Base-by-base conservation (phyloP, 2,113 vertebrate species). In the Calcarius ornatus region DNA sequence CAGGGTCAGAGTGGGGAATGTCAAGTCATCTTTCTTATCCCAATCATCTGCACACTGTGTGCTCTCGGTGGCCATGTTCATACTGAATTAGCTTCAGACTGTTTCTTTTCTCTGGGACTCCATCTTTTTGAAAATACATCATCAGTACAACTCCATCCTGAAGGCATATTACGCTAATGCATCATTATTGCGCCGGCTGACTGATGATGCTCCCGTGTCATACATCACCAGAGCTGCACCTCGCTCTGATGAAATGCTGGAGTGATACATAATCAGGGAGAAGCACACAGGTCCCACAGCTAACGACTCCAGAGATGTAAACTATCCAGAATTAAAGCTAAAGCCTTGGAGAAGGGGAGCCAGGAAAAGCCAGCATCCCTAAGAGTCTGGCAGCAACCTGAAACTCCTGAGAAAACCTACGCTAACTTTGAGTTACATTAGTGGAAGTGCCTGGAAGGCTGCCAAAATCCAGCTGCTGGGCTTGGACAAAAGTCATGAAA, bases 81-180 rank as follows among this genome's bases (percentile, higher is more conserved):
- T 88, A 81, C 86, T 91, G 87, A 88, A 91, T 95, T 95, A 89
- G 86, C 83, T 93, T 43, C 71, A 91, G 78, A 93, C 80, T 88
- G 90, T 95, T 94, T 92, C 94, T 95, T 95, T 95, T 96, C 87
- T 86, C 88, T 78, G 65, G 63, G 86, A 94, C 71, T 94, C 94
- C 92, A 90, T 96, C 45, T 96, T 96, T 97, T 91, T 56, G 81
- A 90, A 96, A 96, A 95, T 92, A 92, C 76, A 96, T 96, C 95
- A 96, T 87, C 90, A 91, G 78, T 95, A 95, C 94, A 95, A 92
- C 89, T 97, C 94, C 92, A 95, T 95, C 90, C 95, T 96, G 94
- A 95, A 97, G 94, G 95, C 91, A 96, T 96, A 96, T 97, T 97
- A 96, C 83, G 5, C 88, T 96, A 97, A 97, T 97, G 95, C 88